These are phyloP conservation scores for Cervus canadensis DNA, from an alignment of 2,113 vertebrate genomes.

Conservation along the genomic window DNA sequence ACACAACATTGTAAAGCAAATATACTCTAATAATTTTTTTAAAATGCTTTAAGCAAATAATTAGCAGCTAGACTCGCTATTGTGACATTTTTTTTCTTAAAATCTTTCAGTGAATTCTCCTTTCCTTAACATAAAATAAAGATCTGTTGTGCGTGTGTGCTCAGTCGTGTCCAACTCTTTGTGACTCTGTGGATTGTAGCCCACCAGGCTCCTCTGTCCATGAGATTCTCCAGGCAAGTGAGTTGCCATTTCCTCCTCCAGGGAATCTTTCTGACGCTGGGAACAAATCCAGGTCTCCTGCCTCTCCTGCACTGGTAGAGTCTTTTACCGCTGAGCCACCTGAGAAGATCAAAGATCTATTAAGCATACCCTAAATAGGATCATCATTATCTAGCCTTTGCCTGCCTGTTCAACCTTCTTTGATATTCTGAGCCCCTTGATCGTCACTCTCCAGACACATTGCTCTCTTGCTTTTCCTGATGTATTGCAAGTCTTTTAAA, in stretches of 20 bases:
- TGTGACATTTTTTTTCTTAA: not conserved
- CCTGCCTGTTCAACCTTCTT: not conserved
- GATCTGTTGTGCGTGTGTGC: accelerated
- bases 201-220: not conserved
- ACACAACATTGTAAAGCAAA: not conserved
- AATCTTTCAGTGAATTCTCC: not conserved
- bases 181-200: not conserved
- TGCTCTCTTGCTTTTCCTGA: not conserved
- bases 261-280: not conserved
- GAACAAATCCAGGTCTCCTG: not conserved
- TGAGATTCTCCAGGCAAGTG: not conserved
- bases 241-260: not conserved
- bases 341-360: not conserved
- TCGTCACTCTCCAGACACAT: not conserved
- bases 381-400: not conserved
- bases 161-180: not conserved
- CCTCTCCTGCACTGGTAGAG: not conserved
- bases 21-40: not conserved
- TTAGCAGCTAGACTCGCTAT: not conserved
- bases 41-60: not conserved
- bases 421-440: not conserved
- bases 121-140: not conserved
- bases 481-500: not conserved
- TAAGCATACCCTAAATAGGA: not conserved
- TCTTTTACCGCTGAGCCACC: not conserved